These are phyloP conservation scores for Azemiops feae DNA, from an alignment of 2,113 vertebrate genomes.

Conservation along the genomic window DNA sequence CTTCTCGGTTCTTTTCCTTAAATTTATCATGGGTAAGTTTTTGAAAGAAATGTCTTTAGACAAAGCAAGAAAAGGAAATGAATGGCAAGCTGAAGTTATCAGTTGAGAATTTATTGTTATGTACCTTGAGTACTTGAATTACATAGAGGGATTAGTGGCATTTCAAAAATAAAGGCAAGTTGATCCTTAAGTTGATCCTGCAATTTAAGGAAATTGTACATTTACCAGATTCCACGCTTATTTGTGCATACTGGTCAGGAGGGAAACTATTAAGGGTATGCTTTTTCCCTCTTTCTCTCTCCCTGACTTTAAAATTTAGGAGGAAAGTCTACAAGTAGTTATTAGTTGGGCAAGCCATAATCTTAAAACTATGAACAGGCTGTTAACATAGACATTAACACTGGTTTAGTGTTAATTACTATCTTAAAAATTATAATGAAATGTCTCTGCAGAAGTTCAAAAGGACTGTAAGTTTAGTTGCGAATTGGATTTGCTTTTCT, in stretches of 20 bases:
- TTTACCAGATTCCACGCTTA: not conserved
- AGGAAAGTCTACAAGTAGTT: not conserved
- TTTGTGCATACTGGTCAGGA: not conserved
- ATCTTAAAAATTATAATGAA: not conserved
- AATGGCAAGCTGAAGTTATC: not conserved
- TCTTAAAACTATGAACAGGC: not conserved
- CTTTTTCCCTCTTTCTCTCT: not conserved
- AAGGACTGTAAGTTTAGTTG: not conserved
- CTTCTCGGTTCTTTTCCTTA: not conserved
- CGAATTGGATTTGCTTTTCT: not conserved
- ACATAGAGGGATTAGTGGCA: not conserved
- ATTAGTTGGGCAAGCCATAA: not conserved
- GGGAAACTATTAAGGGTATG: not conserved
- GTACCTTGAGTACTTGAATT: not conserved
- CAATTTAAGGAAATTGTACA: not conserved
- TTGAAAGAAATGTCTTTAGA: not conserved
- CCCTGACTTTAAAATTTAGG: not conserved
- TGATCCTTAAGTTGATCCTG: not conserved
- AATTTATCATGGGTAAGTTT: not conserved
- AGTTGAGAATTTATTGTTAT: not conserved
- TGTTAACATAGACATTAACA: not conserved
- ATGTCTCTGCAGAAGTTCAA: not conserved
- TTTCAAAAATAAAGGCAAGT: not conserved
- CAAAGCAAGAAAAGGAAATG: not conserved
- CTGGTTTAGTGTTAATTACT: not conserved